phyloP scores from a whole-genome alignment of 2,797 vertebrate genomes.

The Microctenopoma stevenorrisi region DNA sequence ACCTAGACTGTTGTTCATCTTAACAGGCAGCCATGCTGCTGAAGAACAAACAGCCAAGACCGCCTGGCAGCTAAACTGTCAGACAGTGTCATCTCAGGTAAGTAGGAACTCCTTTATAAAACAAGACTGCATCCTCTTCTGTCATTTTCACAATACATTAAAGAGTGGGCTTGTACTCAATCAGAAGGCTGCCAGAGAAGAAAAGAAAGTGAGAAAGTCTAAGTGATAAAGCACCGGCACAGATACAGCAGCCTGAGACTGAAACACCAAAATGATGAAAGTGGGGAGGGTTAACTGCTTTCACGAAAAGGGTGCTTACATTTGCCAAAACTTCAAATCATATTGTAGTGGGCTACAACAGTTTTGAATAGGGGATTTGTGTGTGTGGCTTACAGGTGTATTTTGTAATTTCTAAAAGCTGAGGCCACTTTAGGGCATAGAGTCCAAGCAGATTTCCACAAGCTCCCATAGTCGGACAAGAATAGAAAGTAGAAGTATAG shows the following conservation, averaged over 20 bases:
- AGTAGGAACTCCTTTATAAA: slow-evolving; percentile 47
- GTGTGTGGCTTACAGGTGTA: slow-evolving; percentile 38
- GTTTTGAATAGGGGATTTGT: slow-evolving; percentile 39
- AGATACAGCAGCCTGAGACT: slow-evolving; percentile 24
- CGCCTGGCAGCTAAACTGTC: slow-evolving; percentile 11
- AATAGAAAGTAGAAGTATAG: not conserved
- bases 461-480: too few species aligned
- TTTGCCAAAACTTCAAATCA: slow-evolving; percentile 21
- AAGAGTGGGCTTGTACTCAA: slow-evolving; percentile 27
- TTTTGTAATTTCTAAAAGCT: slow-evolving; percentile 46
- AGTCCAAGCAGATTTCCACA: slow-evolving; percentile 16
- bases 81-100: slow-evolving; percentile 48
- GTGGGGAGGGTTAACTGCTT: slow-evolving; percentile 27
- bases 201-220: slow-evolving; percentile 39
- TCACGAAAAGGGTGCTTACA: slow-evolving; percentile 2
- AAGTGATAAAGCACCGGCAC: slow-evolving; percentile 40
- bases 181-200: slow-evolving; percentile 37
- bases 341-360: slow-evolving; percentile 17
- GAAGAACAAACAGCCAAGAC: slow-evolving; percentile 17
- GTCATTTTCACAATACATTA: slow-evolving; percentile 53
- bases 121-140: slow-evolving; percentile 33
- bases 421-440: slow-evolving; percentile 7
- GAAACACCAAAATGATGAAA: slow-evolving; percentile 25
- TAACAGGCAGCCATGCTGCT: slow-evolving; percentile 12
- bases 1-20: slow-evolving; percentile 12